phyloP scores from a whole-genome alignment of 2,888 invertebrate genomes.

The Agrypnus murinus region DNA sequence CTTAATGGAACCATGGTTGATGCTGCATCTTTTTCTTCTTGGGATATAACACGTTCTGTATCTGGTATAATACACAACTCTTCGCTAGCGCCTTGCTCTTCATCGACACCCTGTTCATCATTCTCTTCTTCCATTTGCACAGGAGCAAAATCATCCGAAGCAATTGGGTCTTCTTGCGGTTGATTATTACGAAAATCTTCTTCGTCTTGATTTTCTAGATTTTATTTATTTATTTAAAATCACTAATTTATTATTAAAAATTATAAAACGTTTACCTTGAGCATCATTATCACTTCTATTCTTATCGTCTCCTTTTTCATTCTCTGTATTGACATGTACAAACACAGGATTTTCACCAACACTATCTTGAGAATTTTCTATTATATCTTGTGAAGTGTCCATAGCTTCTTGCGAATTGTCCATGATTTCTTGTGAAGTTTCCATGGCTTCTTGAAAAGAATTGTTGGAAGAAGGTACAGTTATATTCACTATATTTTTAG shows the following conservation, averaged over 20 bases:
- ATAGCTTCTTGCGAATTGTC: too few relatives aligned
- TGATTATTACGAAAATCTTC: slow-evolving; percentile 44
- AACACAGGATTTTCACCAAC: slow-evolving; percentile 54
- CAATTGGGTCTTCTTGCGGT: slow-evolving; percentile 58
- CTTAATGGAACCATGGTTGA: slow-evolving; percentile 63
- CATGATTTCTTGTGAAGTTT: too few relatives aligned
- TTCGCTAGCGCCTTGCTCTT: slow-evolving; percentile 76
- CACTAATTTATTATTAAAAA: neutral
- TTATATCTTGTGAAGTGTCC: too few relatives aligned
- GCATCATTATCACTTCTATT: slow-evolving; percentile 25
- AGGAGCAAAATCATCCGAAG: slow-evolving; percentile 55
- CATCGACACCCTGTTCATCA: slow-evolving; percentile 61
- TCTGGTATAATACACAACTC: slow-evolving; percentile 82
- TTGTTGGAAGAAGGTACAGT: too few relatives aligned
- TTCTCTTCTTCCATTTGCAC: slow-evolving; percentile 72
- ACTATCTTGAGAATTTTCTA: slow-evolving; percentile 39
- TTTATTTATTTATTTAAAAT: slow-evolving; percentile 4
- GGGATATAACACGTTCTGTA: slow-evolving; percentile 79
- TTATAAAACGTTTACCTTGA: slow-evolving; percentile 39
- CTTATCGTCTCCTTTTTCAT: slow-evolving; percentile 52
- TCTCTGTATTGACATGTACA: slow-evolving; percentile 54
- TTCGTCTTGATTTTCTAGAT: slow-evolving; percentile 32
- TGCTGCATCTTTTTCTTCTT: slow-evolving; percentile 79
- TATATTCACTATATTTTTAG: too few relatives aligned
- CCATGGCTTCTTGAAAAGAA: too few relatives aligned